A percentile compares a stretch with the other conserved stretches of the same genome.
Evolutionary conservation across 2,888 invertebrate genomes (phyloP).

Genomic region (Plagiodera versicolora): DNA sequence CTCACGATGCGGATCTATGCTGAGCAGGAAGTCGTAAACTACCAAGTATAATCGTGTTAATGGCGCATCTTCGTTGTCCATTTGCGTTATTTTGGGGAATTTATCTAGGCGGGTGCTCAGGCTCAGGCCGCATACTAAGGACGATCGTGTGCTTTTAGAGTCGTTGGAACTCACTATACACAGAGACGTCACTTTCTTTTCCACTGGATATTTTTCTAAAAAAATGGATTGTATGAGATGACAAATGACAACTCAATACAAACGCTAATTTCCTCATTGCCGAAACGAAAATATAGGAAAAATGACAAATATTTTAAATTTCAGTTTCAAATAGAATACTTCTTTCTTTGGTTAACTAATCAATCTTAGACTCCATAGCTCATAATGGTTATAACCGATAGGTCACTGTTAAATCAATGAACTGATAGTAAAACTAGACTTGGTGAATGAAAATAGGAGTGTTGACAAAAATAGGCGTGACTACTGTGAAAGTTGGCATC

Average conservation of each 20-base stretch:
- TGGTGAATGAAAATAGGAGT: too few relatives aligned
- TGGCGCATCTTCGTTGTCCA: slow-evolving; percentile 10
- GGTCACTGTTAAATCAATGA: too few relatives aligned
- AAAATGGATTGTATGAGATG: too few relatives aligned
- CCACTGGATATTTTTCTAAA: slow-evolving; percentile 49
- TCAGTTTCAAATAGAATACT: not conserved
- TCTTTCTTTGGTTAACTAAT: not conserved
- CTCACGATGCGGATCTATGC: too few relatives aligned
- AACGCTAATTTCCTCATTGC: too few relatives aligned
- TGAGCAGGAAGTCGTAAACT: slow-evolving; percentile 72
- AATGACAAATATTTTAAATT: slow-evolving; percentile 5
- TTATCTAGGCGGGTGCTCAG: slow-evolving; percentile 40
- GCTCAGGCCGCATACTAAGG: slow-evolving; percentile 58
- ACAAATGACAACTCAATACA: too few relatives aligned
- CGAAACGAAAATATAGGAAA: slow-evolving; percentile 11
- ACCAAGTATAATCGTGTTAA: slow-evolving; percentile 60
- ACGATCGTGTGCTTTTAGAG: slow-evolving; percentile 49
- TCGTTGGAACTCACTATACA: slow-evolving; percentile 52
- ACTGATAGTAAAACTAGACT: too few relatives aligned
- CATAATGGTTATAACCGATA: too few relatives aligned
- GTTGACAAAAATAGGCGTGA: too few relatives aligned
- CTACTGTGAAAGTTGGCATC: too few relatives aligned
- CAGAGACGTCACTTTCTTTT: slow-evolving; percentile 54
- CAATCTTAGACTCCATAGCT: too few relatives aligned
- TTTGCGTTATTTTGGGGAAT: slow-evolving; percentile 28